Conservation (phyloP, 2,888 invertebrate genomes). For the Tuberolachnus salignus region DNA sequence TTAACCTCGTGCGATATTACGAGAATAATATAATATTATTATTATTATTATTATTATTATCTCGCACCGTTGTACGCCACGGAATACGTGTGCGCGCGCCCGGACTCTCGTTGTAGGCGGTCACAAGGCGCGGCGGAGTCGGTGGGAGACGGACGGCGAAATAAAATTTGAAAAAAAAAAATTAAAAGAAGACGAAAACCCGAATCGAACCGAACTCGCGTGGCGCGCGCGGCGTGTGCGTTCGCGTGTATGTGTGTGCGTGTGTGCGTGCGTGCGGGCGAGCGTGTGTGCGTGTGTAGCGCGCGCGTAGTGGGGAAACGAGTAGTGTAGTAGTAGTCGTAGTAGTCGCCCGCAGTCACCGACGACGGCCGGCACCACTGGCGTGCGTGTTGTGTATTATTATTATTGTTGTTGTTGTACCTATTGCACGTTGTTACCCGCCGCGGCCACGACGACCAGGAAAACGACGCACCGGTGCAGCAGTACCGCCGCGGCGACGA, state of each 20-base stretch:
- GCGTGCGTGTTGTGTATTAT: conserved; percentile 10
- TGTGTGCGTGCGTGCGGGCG: not conserved
- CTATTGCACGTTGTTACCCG: conserved; percentile 14
- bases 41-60: not conserved
- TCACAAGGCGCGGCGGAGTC: conserved; percentile 8
- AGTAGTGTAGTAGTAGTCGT: conserved; percentile 1
- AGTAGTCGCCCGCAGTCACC: conserved; percentile 49
- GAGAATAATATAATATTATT: too few species aligned
- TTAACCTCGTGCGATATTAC: too few species aligned
- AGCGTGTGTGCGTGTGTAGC: not conserved
- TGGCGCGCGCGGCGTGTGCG: not conserved
- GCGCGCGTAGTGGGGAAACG: not conserved
- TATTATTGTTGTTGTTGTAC: not conserved
- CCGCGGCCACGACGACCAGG: not conserved
- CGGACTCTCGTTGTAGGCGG: conserved; percentile 22
- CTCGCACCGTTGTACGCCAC: too few species aligned
- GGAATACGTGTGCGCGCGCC: not conserved
- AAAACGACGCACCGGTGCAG: not conserved
- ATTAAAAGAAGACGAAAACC: conserved; percentile 31
- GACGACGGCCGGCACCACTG: conserved; percentile 52
- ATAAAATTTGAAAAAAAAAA: conserved; percentile 4
- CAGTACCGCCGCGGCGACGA: not conserved
- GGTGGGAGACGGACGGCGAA: not conserved
- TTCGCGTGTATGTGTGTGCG: not conserved
- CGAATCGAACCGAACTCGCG: conserved; percentile 28